Evolutionary conservation across 2,888 invertebrate species (phyloP).

Genomic region (Marasmarcha lunaedactyla): DNA sequence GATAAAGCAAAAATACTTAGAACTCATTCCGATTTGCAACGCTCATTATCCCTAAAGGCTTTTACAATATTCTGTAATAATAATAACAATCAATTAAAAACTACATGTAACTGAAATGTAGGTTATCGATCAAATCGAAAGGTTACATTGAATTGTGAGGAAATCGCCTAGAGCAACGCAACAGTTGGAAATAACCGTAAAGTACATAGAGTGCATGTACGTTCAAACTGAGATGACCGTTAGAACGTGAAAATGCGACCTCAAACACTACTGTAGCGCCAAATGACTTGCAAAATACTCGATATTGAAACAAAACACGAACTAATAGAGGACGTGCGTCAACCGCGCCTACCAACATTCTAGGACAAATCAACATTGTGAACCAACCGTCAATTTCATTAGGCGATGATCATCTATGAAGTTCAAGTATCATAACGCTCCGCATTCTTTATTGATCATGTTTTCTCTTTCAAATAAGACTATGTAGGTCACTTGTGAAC

Average conservation of each 20-base stretch:
- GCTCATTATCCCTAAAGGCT: too few species aligned
- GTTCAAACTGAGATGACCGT: conserved; percentile 36
- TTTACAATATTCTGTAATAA: too few species aligned
- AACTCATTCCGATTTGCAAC: too few species aligned
- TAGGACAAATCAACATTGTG: conserved; percentile 39
- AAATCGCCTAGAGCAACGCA: background rate
- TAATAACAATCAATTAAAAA: too few species aligned
- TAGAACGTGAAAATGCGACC: conserved; percentile 43
- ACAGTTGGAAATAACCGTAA: background rate
- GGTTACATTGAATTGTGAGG: background rate
- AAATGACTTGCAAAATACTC: conserved; percentile 40
- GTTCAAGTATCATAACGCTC: conserved; percentile 23
- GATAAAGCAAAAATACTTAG: background rate
- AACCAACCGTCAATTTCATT: conserved; percentile 39
- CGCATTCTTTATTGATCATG: conserved; percentile 25
- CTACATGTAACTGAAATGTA: too few species aligned
- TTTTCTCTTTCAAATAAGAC: conserved; percentile 38
- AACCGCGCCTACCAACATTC: conserved; percentile 40
- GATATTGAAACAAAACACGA: conserved; percentile 28
- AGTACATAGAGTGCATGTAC: background rate
- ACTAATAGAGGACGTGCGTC: conserved; percentile 35
- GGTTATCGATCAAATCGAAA: too few species aligned
- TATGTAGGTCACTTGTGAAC: conserved; percentile 42
- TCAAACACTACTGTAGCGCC: conserved; percentile 28
- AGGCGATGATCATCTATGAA: conserved; percentile 35